These are phyloP conservation scores for Odontomachus brunneus DNA, from an alignment of 1,140 invertebrate genomes.

Conservation along the genomic window DNA sequence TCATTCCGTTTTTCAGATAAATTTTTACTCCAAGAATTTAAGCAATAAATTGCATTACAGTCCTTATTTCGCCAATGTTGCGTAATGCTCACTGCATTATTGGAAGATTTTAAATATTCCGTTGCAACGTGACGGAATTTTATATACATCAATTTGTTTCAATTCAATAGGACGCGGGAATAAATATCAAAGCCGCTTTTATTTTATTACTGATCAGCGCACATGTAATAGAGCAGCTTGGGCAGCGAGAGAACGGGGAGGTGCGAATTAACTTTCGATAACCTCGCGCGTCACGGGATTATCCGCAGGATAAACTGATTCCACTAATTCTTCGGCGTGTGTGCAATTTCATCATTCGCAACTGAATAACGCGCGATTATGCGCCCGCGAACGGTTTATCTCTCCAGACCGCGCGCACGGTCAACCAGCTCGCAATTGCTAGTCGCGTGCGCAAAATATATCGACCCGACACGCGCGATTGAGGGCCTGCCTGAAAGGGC, in stretches of 20 bases:
- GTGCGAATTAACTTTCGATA: conserved; percentile 39
- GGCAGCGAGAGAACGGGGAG: no score
- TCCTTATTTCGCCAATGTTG: no score
- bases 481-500: no score
- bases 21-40: no score
- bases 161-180: background rate
- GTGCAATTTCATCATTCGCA: background rate
- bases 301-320: conserved; percentile 19
- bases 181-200: background rate
- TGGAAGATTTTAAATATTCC: background rate
- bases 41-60: no score
- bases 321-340: background rate
- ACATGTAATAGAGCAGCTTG: conserved; percentile 5
- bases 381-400: background rate
- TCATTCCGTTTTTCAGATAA: no score
- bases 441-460: no score
- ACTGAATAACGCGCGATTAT: conserved; percentile 8
- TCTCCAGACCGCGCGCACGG: background rate
- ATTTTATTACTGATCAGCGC: conserved; percentile 18
- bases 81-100: background rate
- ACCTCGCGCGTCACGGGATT: background rate
- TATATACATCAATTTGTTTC: background rate
- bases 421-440: background rate
- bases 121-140: background rate
- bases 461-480: no score